Conservation (phyloP, 2,113 vertebrate genomes). For the Neodon shergylaensis region DNA sequence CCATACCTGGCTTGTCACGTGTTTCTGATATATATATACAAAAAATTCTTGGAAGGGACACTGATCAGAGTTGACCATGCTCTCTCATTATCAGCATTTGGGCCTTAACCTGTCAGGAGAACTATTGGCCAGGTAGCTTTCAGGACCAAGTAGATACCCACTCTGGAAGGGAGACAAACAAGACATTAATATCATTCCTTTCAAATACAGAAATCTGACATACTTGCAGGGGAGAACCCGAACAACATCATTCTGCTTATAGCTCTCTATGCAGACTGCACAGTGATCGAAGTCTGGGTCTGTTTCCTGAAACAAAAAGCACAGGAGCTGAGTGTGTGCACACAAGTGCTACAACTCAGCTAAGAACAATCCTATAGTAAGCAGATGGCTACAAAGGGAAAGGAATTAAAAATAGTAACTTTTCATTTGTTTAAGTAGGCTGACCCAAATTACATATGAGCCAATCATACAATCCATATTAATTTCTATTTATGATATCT, state of each 20-base stretch:
- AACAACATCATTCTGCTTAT: conserved; percentile 97
- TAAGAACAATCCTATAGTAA: neutral
- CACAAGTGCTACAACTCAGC: neutral
- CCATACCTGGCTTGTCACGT: neutral
- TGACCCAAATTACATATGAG: neutral
- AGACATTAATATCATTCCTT: neutral
- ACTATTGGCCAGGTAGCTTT: neutral
- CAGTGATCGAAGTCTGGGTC: conserved; percentile 99
- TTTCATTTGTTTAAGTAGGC: conserved; percentile 3
- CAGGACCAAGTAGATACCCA: neutral
- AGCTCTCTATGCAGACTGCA: conserved; percentile 98
- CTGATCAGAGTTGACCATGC: too few species aligned
- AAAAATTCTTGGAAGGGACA: neutral
- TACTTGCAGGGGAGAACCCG: conserved; percentile 99
- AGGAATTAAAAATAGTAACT: neutral
- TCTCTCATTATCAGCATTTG: fast-evolving
- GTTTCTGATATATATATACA: neutral
- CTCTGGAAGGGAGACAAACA: neutral
- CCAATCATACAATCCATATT: neutral
- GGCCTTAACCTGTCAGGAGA: neutral
- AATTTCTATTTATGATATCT: conserved; percentile 26
- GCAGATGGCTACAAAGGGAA: neutral
- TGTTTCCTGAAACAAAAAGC: conserved; percentile 91
- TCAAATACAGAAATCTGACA: conserved; percentile 74
- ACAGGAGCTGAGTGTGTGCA: conserved; percentile 63